Evolutionary conservation across 2,888 invertebrate genomes (phyloP).

Genomic region (Spatulosminthurus flaviceps): DNA sequence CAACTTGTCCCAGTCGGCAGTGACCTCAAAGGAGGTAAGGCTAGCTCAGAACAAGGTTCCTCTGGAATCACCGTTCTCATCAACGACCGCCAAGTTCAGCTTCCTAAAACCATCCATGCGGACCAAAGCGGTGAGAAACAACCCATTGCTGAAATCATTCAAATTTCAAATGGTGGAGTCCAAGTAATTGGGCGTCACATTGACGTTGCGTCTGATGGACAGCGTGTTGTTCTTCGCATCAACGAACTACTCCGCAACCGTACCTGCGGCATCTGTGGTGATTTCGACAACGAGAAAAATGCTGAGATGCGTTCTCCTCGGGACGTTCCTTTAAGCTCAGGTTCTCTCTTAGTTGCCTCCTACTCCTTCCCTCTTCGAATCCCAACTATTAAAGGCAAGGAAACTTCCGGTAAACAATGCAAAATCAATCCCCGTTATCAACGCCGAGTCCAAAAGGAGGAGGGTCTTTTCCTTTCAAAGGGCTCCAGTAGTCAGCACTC

Average conservation of each 20-base stretch:
- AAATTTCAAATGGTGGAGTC: slow-evolving; percentile 60
- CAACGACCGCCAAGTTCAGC: slow-evolving; percentile 56
- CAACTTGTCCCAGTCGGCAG: slow-evolving; percentile 46
- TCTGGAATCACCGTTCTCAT: slow-evolving; percentile 52
- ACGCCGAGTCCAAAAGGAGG: slow-evolving; percentile 57
- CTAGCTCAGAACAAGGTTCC: slow-evolving; percentile 35
- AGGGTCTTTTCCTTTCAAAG: slow-evolving; percentile 47
- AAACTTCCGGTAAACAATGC: slow-evolving; percentile 46
- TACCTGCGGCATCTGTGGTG: slow-evolving; percentile 63
- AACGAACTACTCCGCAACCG: slow-evolving; percentile 57
- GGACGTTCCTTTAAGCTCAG: slow-evolving; percentile 59
- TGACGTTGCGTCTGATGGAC: slow-evolving; percentile 59
- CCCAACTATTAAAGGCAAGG: too few species aligned
- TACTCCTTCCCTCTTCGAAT: slow-evolving; percentile 48
- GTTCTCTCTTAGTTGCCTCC: slow-evolving; percentile 60
- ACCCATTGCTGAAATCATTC: slow-evolving; percentile 57
- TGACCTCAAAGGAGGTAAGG: slow-evolving; percentile 36
- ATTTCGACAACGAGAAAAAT: slow-evolving; percentile 61
- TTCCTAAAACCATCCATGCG: slow-evolving; percentile 54
- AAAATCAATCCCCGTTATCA: slow-evolving; percentile 50
- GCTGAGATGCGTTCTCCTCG: slow-evolving; percentile 60
- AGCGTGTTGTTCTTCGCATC: slow-evolving; percentile 55
- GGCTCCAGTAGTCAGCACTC: slow-evolving; percentile 32
- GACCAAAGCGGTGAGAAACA: slow-evolving; percentile 36
- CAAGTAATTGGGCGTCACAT: slow-evolving; percentile 58